phyloP scores from a whole-genome alignment of 2,113 vertebrate species.

The Sus scrofa region DNA sequence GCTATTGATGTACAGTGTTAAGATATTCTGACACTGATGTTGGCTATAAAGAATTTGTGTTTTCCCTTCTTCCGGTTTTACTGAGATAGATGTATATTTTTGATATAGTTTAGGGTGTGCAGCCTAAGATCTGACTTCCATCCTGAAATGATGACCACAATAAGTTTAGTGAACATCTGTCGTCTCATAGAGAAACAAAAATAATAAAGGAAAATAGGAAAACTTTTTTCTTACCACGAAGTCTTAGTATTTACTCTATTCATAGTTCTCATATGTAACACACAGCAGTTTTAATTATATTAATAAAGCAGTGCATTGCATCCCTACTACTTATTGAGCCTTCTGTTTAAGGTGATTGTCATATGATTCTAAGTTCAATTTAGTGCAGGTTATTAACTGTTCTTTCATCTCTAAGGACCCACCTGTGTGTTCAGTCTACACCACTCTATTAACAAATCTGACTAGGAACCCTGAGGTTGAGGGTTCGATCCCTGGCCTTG shows the following conservation, averaged over 20 bases:
- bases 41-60: not conserved
- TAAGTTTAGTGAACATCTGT: not conserved
- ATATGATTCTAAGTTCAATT: not conserved
- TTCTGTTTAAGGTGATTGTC: not conserved
- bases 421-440: not conserved
- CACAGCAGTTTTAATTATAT: not conserved
- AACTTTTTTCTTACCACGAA: not conserved
- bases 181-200: not conserved
- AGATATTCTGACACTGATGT: not conserved
- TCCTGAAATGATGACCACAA: not conserved
- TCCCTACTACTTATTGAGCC: not conserved
- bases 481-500: too few species aligned
- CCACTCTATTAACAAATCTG: too few species aligned
- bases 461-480: too few species aligned
- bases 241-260: not conserved
- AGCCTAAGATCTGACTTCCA: not conserved
- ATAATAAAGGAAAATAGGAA: not conserved
- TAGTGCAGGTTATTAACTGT: not conserved
- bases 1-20: not conserved
- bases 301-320: not conserved
- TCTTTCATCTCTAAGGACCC: not conserved
- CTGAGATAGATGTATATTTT: too few species aligned
- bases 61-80: not conserved
- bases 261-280: not conserved
- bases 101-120: not conserved